These are phyloP conservation scores for Erythrocercus mccallii DNA, from an alignment of 2,113 vertebrate genomes.

Conservation along the genomic window DNA sequence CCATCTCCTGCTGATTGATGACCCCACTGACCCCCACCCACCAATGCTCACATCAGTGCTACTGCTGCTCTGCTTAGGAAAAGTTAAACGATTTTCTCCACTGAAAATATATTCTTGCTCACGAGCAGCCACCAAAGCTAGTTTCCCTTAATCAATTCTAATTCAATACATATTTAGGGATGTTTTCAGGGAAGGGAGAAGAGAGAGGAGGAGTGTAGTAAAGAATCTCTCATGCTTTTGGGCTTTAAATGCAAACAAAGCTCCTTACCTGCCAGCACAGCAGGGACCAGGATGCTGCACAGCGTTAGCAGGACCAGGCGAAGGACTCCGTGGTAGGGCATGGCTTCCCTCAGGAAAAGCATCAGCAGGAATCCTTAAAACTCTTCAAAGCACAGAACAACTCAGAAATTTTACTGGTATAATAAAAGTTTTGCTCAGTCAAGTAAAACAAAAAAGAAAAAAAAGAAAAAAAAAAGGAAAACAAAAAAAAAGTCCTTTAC, in stretches of 20 bases:
- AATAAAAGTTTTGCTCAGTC: slow-evolving; percentile 69
- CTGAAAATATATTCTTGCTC: background rate
- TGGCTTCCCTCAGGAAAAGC: slow-evolving; percentile 44
- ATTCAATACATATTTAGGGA: background rate
- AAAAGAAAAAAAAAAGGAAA: background rate
- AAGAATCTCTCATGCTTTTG: background rate
- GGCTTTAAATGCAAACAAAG: background rate
- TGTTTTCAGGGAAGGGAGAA: background rate
- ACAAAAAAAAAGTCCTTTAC: background rate
- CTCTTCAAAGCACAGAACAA: background rate
- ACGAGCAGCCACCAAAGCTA: background rate
- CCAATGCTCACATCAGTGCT: accelerated
- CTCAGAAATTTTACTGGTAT: slow-evolving; percentile 44
- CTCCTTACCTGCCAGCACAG: slow-evolving; percentile 74
- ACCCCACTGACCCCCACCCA: background rate
- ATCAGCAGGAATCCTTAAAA: background rate
- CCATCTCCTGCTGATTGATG: background rate
- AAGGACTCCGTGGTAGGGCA: slow-evolving; percentile 51
- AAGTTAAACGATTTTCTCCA: background rate
- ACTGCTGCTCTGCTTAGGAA: background rate
- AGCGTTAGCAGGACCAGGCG: slow-evolving; percentile 44
- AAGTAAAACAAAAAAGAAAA: background rate
- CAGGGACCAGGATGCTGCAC: slow-evolving; percentile 52
- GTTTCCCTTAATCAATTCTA: background rate
- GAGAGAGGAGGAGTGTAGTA: background rate